Evolutionary conservation across 2,797 vertebrate genomes (phyloP).

Genomic region (Lagorchestes hirsutus): DNA sequence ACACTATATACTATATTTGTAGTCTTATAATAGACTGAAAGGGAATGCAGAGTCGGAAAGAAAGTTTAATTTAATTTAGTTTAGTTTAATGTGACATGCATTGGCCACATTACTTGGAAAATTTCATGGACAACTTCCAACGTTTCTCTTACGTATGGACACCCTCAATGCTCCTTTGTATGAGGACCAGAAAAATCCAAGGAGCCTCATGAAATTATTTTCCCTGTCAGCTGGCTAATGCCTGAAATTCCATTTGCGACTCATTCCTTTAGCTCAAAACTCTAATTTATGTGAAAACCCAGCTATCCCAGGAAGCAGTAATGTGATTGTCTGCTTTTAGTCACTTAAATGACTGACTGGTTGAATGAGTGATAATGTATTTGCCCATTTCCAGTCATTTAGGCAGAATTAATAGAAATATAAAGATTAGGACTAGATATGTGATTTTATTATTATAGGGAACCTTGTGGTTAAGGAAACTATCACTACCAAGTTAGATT

Average conservation of each 20-base stretch:
- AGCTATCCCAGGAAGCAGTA: not conserved
- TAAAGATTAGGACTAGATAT: not conserved
- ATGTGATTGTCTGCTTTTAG: not conserved
- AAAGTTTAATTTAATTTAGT: not conserved
- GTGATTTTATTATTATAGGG: not conserved
- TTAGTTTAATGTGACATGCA: not conserved
- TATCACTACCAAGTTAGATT: not conserved
- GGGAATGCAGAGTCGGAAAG: not conserved
- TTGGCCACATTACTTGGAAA: not conserved
- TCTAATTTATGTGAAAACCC: conserved; percentile 27
- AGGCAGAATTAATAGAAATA: not conserved
- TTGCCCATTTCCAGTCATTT: conserved; percentile 4
- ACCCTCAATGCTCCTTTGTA: not conserved
- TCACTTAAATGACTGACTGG: not conserved
- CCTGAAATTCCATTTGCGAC: conserved; percentile 1
- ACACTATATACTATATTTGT: conserved; percentile 12
- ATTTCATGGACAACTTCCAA: conserved; percentile 34
- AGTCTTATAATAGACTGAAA: conserved; percentile 18
- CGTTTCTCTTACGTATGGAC: not conserved
- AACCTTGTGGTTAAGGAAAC: not conserved
- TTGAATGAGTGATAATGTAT: not conserved
- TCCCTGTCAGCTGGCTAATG: not conserved
- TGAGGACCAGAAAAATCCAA: not conserved
- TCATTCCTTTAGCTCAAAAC: conserved; percentile 33
- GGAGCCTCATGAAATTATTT: not conserved